These are phyloP conservation scores for Idris sp. DNA, from an alignment of 1,140 invertebrate species.

Conservation along the genomic window DNA sequence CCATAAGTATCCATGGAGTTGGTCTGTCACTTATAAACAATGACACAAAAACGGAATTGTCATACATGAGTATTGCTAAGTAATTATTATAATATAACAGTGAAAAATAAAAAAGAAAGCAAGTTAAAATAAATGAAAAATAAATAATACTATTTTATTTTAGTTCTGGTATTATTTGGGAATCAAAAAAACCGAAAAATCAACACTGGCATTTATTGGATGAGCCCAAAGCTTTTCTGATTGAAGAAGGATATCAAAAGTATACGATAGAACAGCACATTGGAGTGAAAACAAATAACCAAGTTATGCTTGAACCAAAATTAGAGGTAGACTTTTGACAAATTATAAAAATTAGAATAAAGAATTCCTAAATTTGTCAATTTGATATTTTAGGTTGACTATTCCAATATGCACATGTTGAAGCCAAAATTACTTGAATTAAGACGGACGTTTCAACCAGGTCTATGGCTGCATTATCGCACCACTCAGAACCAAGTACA, in stretches of 20 bases:
- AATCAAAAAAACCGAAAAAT: slow-evolving; percentile 82
- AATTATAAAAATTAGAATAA: too few relatives aligned
- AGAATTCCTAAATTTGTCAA: too few relatives aligned
- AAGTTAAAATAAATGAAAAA: too few relatives aligned
- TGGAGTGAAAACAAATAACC: slow-evolving; percentile 74
- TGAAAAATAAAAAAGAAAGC: slow-evolving; percentile 5
- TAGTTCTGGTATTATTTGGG: slow-evolving; percentile 96
- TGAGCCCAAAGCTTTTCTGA: slow-evolving; percentile 79
- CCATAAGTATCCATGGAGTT: slow-evolving; percentile 90
- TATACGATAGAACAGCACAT: slow-evolving; percentile 83
- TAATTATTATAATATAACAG: too few relatives aligned
- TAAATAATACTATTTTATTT: too few relatives aligned
- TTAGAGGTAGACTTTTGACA: slow-evolving; percentile 76
- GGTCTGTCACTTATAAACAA: slow-evolving; percentile 97
- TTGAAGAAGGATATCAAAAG: slow-evolving; percentile 91
- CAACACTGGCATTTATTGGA: slow-evolving; percentile 79
- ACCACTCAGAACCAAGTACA: slow-evolving; percentile 90
- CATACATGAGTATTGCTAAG: slow-evolving; percentile 94
- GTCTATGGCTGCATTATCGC: slow-evolving; percentile 92
- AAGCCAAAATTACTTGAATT: slow-evolving; percentile 85
- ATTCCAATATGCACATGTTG: slow-evolving; percentile 82
- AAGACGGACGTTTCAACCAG: slow-evolving; percentile 88
- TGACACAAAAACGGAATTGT: slow-evolving; percentile 85
- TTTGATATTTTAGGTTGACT: slow-evolving; percentile 82
- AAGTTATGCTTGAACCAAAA: slow-evolving; percentile 75